Conservation (phyloP, 2,797 vertebrate genomes). For the Oreochromis grahami region DNA sequence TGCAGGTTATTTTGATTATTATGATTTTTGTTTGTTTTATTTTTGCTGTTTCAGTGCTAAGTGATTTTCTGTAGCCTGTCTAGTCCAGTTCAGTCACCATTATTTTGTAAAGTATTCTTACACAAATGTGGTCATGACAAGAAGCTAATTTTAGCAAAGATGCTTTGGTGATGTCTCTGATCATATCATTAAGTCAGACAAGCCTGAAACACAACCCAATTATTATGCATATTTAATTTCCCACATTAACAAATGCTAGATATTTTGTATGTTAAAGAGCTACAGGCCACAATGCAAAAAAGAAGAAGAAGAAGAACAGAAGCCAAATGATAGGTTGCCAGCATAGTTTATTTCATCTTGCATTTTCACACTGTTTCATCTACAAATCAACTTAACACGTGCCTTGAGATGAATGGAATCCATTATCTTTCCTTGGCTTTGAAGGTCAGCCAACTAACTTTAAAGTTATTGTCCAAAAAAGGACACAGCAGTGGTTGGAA, state of each 20-base stretch:
- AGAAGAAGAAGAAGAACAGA: neutral
- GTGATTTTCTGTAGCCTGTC: neutral
- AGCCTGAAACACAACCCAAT: slow-evolving; percentile 4
- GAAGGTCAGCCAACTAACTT: slow-evolving; percentile 77
- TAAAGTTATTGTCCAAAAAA: slow-evolving; percentile 68
- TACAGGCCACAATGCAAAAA: slow-evolving; percentile 38
- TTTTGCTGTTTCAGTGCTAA: neutral
- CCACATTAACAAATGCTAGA: slow-evolving; percentile 34
- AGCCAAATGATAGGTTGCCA: slow-evolving; percentile 46
- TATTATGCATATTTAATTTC: slow-evolving; percentile 17
- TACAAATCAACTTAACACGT: slow-evolving; percentile 70
- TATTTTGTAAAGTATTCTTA: neutral
- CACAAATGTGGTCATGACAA: neutral
- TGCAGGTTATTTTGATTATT: neutral
- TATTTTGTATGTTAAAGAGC: slow-evolving; percentile 39
- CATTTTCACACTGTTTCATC: slow-evolving; percentile 61
- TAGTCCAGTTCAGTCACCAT: neutral
- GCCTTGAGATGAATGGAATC: slow-evolving; percentile 62
- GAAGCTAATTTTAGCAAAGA: neutral
- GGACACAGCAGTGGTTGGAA: slow-evolving; percentile 52
- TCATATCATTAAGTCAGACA: slow-evolving; percentile 28
- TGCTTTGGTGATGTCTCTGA: slow-evolving; percentile 21
- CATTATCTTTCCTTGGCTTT: slow-evolving; percentile 62
- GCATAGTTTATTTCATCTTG: slow-evolving; percentile 47
- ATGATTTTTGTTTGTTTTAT: neutral